Evolutionary conservation across 2,113 vertebrate species (phyloP).

Genomic region (Seriola quinqueradiata): DNA sequence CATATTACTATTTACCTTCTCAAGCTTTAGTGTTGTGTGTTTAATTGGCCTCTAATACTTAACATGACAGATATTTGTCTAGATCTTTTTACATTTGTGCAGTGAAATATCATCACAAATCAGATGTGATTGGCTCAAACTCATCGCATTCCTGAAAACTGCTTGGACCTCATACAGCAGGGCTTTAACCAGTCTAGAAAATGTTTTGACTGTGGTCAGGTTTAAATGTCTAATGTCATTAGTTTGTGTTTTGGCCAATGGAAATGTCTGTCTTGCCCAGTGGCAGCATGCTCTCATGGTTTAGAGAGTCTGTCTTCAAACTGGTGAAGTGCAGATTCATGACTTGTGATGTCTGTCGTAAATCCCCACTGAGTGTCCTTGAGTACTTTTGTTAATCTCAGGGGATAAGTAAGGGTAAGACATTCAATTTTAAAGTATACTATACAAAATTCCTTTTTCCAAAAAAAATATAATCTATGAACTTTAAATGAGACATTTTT

Average conservation of each 20-base stretch:
- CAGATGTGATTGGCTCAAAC: background rate
- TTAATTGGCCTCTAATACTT: background rate
- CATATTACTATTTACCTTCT: background rate
- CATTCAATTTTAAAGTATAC: constrained; percentile 14
- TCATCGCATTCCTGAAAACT: background rate
- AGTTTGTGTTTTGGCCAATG: constrained; percentile 5
- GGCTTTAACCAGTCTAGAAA: background rate
- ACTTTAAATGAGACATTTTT: constrained; percentile 27
- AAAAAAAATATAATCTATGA: constrained; percentile 12
- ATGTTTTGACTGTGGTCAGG: background rate
- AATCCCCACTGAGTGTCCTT: constrained; percentile 31
- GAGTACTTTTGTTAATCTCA: constrained; percentile 21
- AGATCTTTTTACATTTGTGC: background rate
- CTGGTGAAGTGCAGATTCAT: constrained; percentile 1
- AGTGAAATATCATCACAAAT: background rate
- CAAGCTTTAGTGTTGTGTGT: no score
- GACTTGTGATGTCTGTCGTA: background rate
- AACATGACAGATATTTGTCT: background rate
- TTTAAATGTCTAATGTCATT: background rate
- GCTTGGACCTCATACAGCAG: background rate
- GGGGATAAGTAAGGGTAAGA: constrained; percentile 8
- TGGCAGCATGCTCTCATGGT: background rate
- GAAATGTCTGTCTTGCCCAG: background rate
- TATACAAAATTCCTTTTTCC: constrained; percentile 3
- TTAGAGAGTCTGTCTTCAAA: background rate